Base-by-base conservation (phyloP, 2,888 invertebrate genomes). In the Dorcus parallelipipedus region DNA sequence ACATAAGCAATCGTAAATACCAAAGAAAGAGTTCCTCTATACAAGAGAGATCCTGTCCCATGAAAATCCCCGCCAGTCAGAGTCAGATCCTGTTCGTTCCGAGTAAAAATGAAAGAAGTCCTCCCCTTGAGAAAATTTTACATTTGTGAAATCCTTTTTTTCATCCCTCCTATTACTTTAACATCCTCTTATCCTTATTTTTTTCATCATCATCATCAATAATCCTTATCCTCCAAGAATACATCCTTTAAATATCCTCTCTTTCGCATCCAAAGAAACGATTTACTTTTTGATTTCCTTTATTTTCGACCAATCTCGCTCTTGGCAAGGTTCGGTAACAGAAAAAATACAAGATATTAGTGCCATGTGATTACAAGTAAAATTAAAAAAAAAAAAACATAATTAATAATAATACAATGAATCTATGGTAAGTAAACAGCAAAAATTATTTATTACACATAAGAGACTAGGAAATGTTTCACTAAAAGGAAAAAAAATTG, bases 281-380 rank as follows among this genome's bases (percentile, higher is more conserved):
- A 33, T 23, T 38, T 52, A 38, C 47, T 53, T 53, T 53, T 17
- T 42, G 42, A 43, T 43, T 53, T 40, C 53, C 54, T 54, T 54
- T 54, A 54, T 54, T 54, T 49, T 52, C 39, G 38, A 47, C 43
- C 54, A 45, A 43, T 54, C 54, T 47, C 45, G 38, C 38, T 42
- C 43, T 38, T 55, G 58, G 61, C 58, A 59, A 59, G 61, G 59
- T 56, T 59, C 56, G 61, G 56, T 53, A 61, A 59, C 59, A 61
- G 59, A 59, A 61, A 61, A 59, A 61, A 61, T 58, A 61, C 61
- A 60, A 38, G 20, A 41, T 23, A 45, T 54, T 54, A 54, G 54
- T 54, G 47, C 54, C 54, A 43, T 54, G 38, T 10, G 43, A 40
- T 43, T 45, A 43, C 43, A 52, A 8, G 3, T 5, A 41, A 41